These are phyloP conservation scores for Gallinago jamesoni DNA, from an alignment of 2,113 vertebrate species.

Conservation along the genomic window DNA sequence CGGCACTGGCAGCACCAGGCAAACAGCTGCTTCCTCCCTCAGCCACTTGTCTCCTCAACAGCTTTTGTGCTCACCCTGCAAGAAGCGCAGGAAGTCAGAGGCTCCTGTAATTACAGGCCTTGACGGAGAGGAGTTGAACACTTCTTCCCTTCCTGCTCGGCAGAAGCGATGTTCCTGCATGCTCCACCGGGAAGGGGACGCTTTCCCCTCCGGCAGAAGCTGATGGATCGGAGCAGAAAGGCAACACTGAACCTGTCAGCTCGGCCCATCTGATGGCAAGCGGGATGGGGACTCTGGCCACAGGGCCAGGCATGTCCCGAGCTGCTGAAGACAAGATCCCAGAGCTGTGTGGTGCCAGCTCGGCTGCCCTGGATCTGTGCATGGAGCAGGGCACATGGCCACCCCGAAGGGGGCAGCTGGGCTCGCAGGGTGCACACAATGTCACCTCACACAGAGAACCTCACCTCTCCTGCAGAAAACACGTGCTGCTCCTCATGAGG, in stretches of 20 bases:
- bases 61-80: background rate
- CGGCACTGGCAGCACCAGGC: background rate
- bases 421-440: background rate
- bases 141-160: background rate
- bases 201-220: background rate
- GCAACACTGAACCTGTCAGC: background rate
- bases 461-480: too few relatives aligned
- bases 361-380: background rate
- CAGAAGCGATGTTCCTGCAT: fast-evolving
- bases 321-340: too few relatives aligned
- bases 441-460: background rate
- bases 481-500: background rate
- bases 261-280: background rate
- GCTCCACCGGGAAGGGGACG: fast-evolving
- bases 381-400: background rate
- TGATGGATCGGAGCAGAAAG: background rate
- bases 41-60: background rate
- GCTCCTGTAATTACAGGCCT: background rate
- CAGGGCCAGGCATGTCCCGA: fast-evolving
- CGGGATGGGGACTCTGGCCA: too few relatives aligned
- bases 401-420: background rate
- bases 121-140: fast-evolving
- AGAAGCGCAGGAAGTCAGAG: background rate
- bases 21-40: background rate
- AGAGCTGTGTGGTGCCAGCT: background rate